Base-by-base conservation (phyloP, 2,888 invertebrate species). In the Hypomecis punctinalis region DNA sequence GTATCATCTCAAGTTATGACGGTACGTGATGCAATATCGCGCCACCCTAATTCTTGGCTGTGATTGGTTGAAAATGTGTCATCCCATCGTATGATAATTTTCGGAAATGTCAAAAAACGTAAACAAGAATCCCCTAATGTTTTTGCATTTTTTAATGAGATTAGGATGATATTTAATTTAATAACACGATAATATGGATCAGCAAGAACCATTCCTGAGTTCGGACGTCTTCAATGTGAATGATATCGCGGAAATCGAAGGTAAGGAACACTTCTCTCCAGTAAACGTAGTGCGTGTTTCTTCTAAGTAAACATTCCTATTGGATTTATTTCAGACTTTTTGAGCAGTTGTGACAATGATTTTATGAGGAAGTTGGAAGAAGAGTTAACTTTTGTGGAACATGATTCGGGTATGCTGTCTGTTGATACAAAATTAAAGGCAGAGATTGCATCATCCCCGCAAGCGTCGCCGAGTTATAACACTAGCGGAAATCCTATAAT, bases 231-330 rank as follows among this genome's bases (percentile, higher is more conserved):
- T 96, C 80, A 95, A 95, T 84, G 90, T 95, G 40, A 94, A 94
- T 69, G 96, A 96, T 79, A 93, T 96, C 51, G 93, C 94, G 74
- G 96, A 95, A 81, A 94, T 96, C 72, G 96, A 96, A 88, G 96
- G 96, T 95, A 92, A 88, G 87, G 23, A 47, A 47, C 7, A 46
- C 40, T 6, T 55, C n/a, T 37, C 40, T 55, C 11, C 11, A 46
- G 48, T 36, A 51, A 45, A 42, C 35, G 46, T 53, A 55, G 48
- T 47, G 58, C 46, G 35, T 33, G 46, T 33, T 54, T 51, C 8
- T 37, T 46, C 7, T 8, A 49, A 36, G 6, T 43, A 43, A 43
- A 36, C 10, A 10, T 54, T 51, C 57, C 10, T 35, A 7, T 37
- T 56, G 11, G 8, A 33, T 65, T 61, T 60, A 51, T 74, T 70